A percentile compares a stretch with the other conserved stretches of the same genome.
These are phyloP conservation scores for Murina feae DNA, from an alignment of 2,113 vertebrate genomes.

Conservation along the genomic window DNA sequence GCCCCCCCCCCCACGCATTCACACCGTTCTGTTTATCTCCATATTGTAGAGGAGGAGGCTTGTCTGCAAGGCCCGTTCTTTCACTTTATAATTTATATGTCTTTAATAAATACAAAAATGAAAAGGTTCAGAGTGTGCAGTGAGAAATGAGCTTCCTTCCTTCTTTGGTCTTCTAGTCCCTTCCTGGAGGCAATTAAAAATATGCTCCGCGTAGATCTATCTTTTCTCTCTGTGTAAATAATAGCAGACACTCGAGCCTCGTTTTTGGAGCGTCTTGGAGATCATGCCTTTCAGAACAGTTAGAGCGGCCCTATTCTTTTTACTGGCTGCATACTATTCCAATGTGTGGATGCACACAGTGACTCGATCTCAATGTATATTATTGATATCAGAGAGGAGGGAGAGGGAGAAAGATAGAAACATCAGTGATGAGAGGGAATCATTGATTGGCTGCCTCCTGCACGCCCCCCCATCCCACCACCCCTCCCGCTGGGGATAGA, in stretches of 20 bases:
- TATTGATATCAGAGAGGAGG: no score
- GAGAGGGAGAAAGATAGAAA: no score
- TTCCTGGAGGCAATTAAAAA: not conserved
- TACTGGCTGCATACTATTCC: not conserved
- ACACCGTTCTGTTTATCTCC: accelerated
- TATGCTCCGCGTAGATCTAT: no score
- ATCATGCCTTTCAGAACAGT: not conserved
- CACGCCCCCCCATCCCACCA: no score
- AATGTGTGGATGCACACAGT: accelerated
- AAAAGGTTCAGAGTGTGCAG: not conserved
- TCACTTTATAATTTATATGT: not conserved
- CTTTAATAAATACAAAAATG: not conserved
- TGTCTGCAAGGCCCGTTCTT: not conserved
- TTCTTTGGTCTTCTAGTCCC: not conserved
- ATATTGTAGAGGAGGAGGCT: not conserved
- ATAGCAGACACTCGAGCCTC: not conserved
- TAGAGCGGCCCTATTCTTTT: not conserved
- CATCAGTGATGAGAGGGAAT: no score
- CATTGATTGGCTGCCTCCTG: no score
- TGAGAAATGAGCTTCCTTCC: not conserved
- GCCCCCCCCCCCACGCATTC: accelerated
- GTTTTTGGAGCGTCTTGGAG: not conserved
- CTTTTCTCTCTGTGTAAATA: not conserved
- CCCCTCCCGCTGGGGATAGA: no score
- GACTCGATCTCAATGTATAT: not conserved